Evolutionary conservation across 2,113 vertebrate genomes (phyloP).

Genomic region (Todiramphus chloris): DNA sequence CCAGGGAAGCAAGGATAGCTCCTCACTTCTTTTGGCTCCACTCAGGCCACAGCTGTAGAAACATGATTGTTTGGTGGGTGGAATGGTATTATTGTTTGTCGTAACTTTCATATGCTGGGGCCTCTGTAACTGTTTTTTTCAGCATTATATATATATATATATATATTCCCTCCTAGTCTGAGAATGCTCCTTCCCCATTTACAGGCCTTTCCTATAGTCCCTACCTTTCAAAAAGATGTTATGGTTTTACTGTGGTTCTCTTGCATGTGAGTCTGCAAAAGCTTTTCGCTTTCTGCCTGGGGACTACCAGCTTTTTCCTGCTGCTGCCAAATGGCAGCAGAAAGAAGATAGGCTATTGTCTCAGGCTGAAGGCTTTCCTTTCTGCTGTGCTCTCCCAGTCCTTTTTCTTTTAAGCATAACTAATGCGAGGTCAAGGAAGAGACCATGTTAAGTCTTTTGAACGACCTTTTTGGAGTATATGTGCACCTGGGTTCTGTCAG

Average conservation of each 20-base stretch:
- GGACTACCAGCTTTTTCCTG: neutral
- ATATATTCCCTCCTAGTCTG: neutral
- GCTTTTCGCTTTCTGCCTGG: neutral
- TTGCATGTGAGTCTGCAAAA: neutral
- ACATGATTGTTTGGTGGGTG: constrained; percentile 16
- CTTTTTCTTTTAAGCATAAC: neutral
- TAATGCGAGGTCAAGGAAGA: neutral
- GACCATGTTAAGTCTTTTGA: neutral
- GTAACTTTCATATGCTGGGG: neutral
- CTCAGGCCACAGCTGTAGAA: constrained; percentile 43
- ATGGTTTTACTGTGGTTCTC: neutral
- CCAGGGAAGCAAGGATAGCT: neutral
- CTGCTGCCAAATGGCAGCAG: neutral
- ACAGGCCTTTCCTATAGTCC: neutral
- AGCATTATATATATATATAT: neutral
- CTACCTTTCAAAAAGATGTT: neutral
- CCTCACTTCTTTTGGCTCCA: constrained; percentile 21
- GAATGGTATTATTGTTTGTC: constrained; percentile 23
- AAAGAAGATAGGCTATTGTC: neutral
- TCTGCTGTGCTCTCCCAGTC: neutral
- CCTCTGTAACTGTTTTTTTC: neutral
- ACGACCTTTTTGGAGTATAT: neutral
- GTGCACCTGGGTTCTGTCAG: neutral
- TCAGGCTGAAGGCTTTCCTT: neutral
- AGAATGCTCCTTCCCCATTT: neutral